Percentiles rank a stretch among this genome's conserved stretches.
Conservation (phyloP, 1,140 invertebrate species). For the Ceratosolen fusciceps region DNA sequence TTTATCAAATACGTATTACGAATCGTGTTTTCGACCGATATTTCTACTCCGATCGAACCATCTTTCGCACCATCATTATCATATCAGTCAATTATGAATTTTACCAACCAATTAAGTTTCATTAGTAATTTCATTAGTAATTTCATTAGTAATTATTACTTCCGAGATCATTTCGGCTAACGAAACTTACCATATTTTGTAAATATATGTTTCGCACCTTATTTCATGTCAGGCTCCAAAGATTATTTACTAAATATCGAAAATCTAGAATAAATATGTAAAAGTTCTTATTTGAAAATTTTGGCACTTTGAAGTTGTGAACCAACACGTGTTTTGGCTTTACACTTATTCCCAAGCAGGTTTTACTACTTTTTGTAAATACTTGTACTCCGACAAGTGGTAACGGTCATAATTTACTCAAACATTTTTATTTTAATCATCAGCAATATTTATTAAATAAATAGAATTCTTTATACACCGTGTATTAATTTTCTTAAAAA, state of each 20-base stretch:
- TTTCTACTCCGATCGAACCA: not conserved
- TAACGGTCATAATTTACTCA: conserved; percentile 18
- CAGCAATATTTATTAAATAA: too few species aligned
- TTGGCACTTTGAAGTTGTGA: not conserved
- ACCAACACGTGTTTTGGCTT: conserved; percentile 41
- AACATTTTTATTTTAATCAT: not conserved
- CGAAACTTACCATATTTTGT: too few species aligned
- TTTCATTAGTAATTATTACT: too few species aligned
- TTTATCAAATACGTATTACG: conserved; percentile 15
- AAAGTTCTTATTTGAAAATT: not conserved
- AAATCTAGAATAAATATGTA: not conserved
- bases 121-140: too few species aligned
- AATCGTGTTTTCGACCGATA: not conserved
- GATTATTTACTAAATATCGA: not conserved
- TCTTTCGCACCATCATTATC: not conserved
- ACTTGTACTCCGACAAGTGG: conserved; percentile 27
- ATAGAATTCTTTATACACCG: too few species aligned
- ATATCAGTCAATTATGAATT: too few species aligned
- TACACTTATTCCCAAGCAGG: conserved; percentile 29
- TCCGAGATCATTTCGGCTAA: too few species aligned
- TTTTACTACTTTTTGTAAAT: conserved; percentile 27
- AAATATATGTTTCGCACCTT: too few species aligned
- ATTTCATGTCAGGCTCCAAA: too few species aligned
- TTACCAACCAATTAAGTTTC: too few species aligned
- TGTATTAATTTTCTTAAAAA: too few species aligned